Percentiles rank a stretch among this genome's conserved stretches.
phyloP scores from a whole-genome alignment of 2,113 vertebrate genomes.

The Oxyura jamaicensis region DNA sequence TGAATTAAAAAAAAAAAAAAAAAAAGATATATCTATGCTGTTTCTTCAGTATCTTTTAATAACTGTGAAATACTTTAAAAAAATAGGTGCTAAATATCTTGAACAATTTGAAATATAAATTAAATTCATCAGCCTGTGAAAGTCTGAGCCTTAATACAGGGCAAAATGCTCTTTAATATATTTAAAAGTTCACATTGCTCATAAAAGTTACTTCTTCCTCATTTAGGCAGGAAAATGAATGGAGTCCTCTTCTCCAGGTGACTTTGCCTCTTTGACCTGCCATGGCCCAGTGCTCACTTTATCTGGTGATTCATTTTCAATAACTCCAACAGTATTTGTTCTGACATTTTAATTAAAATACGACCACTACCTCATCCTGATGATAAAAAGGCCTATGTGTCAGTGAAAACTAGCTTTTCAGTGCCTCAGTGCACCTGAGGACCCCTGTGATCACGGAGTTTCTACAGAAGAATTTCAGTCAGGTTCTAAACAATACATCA shows the following conservation, averaged over 20 bases:
- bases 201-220: constrained; percentile 78
- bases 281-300: constrained; percentile 88
- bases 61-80: constrained; percentile 42
- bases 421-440: constrained; percentile 83
- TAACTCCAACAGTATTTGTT: constrained; percentile 91
- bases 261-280: constrained; percentile 91
- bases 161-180: constrained; percentile 69
- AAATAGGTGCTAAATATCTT: constrained; percentile 14
- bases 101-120: constrained; percentile 64
- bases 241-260: constrained; percentile 82
- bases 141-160: constrained; percentile 58
- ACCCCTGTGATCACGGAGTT: constrained; percentile 74
- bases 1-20: constrained; percentile 18
- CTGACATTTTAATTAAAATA: constrained; percentile 97
- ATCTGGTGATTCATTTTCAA: constrained; percentile 91
- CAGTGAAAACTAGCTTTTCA: constrained; percentile 81
- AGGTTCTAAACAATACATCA: constrained; percentile 77
- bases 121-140: constrained; percentile 69
- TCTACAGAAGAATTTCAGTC: constrained; percentile 75
- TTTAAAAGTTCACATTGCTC: constrained; percentile 76
- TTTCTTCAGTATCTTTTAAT: constrained; percentile 46
- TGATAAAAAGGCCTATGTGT: constrained; percentile 85
- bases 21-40: constrained; percentile 21
- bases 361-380: constrained; percentile 88
- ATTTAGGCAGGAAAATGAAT: constrained; percentile 84